A percentile compares a stretch with the other conserved stretches of the same genome.
Conservation (phyloP, 2,113 vertebrate genomes). For the Rafetus swinhoei region DNA sequence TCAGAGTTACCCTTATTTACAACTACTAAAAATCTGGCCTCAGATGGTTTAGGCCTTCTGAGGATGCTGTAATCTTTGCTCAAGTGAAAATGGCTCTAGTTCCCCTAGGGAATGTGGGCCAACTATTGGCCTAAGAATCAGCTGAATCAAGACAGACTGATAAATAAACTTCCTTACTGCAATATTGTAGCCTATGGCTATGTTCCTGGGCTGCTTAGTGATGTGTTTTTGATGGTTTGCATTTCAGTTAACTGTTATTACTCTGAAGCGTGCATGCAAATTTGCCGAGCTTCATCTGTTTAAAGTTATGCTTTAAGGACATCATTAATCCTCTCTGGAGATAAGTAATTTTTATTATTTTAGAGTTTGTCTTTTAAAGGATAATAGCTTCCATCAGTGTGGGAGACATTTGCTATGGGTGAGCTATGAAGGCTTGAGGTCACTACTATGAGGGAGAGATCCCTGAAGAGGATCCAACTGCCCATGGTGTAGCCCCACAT, state of each 20-base stretch:
- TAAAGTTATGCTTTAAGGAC: conserved; percentile 36
- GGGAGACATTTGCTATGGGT: neutral
- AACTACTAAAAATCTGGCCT: neutral
- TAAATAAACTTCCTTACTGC: neutral
- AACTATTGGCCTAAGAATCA: conserved; percentile 13
- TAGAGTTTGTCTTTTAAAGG: neutral
- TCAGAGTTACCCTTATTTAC: neutral
- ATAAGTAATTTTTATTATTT: conserved; percentile 65
- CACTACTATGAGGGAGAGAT: neutral
- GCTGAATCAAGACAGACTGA: neutral
- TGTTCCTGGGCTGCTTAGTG: conserved; percentile 10
- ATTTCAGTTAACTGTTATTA: conserved; percentile 50
- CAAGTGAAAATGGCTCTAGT: neutral
- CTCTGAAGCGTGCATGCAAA: conserved; percentile 37
- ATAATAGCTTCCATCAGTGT: neutral
- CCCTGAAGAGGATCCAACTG: conserved; percentile 1
- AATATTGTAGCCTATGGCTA: conserved; percentile 7
- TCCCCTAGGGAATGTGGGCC: neutral
- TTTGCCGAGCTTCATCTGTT: conserved; percentile 38
- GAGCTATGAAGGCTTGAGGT: neutral
- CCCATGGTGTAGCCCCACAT: neutral
- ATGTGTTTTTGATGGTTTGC: conserved; percentile 30
- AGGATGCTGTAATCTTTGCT: neutral
- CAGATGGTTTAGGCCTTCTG: neutral
- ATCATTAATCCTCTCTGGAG: conserved; percentile 51